These are phyloP conservation scores for Tupaia chinensis DNA, from an alignment of 2,113 vertebrate species.

Conservation along the genomic window DNA sequence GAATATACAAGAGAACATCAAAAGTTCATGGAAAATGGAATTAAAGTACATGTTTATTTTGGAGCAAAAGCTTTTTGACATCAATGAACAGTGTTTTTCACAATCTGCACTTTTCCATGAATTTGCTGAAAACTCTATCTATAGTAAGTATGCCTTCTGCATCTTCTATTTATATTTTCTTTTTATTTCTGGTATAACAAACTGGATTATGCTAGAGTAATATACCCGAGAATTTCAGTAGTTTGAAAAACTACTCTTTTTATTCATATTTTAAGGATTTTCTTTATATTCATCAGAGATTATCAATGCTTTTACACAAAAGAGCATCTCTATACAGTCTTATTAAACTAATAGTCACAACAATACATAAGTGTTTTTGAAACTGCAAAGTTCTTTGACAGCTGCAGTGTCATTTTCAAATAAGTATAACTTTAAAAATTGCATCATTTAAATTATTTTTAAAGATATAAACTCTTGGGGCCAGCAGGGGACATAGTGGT, in stretches of 20 bases:
- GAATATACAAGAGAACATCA: background rate
- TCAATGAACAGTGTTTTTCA: too few species aligned
- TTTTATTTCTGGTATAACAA: background rate
- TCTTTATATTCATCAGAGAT: conserved; percentile 57
- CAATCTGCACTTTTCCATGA: too few species aligned
- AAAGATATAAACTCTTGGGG: conserved; percentile 70
- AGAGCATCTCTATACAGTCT: conserved; percentile 51
- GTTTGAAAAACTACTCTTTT: background rate
- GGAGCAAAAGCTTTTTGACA: too few species aligned
- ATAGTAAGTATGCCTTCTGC: background rate
- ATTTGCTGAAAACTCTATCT: too few species aligned
- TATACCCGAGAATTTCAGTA: background rate
- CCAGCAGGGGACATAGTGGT: too few species aligned
- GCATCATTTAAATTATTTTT: conserved; percentile 66
- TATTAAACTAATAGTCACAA: conserved; percentile 81
- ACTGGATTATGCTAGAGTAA: background rate
- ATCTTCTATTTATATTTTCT: background rate
- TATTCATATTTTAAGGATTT: conserved; percentile 22
- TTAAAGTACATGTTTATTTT: too few species aligned
- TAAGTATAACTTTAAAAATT: conserved; percentile 74
- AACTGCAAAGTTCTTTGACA: conserved; percentile 63
- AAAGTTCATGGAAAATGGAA: too few species aligned
- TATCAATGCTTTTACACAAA: conserved; percentile 57
- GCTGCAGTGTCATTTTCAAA: conserved; percentile 73
- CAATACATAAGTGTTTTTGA: conserved; percentile 66